phyloP scores from a whole-genome alignment of 2,797 vertebrate genomes.

The Amblyopsis hoosieri region DNA sequence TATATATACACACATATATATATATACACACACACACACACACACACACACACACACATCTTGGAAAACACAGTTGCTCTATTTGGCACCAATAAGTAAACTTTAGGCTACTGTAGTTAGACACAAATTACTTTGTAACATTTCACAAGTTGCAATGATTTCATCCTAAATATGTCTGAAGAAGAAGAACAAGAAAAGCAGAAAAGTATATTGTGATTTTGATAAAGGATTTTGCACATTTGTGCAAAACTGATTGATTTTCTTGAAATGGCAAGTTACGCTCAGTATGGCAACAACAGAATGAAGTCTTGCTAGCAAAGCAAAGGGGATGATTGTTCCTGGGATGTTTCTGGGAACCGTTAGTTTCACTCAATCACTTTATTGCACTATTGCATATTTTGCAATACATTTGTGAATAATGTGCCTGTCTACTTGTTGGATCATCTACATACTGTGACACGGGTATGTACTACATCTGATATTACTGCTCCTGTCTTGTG shows the following conservation, averaged over 20 bases:
- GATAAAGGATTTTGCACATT: no score
- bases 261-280: background rate
- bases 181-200: no score
- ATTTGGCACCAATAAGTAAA: no score
- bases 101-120: conserved; percentile 30
- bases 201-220: no score
- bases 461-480: background rate
- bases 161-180: no score
- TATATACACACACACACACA: background rate
- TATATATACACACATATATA: no score
- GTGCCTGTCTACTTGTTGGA: no score
- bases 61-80: no score
- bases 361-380: background rate
- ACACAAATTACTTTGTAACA: no score
- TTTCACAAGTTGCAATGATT: no score
- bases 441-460: background rate
- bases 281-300: conserved; percentile 44
- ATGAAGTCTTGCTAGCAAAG: background rate
- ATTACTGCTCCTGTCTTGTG: background rate
- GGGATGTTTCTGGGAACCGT: background rate
- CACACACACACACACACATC: background rate
- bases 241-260: no score
- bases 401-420: background rate
- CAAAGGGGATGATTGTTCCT: conserved; percentile 2
- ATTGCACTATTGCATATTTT: background rate